phyloP scores from a whole-genome alignment of 2,113 vertebrate genomes.

The Mustelus asterias region DNA sequence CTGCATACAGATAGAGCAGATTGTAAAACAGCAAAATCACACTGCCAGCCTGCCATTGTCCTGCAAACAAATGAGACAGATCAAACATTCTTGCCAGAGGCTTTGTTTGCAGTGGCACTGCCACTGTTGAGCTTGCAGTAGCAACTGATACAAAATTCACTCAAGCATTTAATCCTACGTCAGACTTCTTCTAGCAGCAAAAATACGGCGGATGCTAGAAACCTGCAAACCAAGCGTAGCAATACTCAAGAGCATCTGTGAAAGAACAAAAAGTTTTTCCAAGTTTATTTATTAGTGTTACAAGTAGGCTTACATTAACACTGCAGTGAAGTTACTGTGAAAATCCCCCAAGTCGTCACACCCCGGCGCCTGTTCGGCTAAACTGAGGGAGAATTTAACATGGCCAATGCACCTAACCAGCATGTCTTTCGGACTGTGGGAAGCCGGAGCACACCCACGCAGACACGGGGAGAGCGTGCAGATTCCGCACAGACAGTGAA shows the following conservation, averaged over 20 bases:
- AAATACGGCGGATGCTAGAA: background rate
- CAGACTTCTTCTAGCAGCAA: background rate
- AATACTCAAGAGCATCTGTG: background rate
- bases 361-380: too few relatives aligned
- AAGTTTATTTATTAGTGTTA: too few relatives aligned
- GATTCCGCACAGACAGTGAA: too few relatives aligned
- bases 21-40: background rate
- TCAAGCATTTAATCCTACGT: background rate
- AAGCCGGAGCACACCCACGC: too few relatives aligned
- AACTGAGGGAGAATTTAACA: too few relatives aligned
- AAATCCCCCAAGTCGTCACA: too few relatives aligned
- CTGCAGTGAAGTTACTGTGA: too few relatives aligned
- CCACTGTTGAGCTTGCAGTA: background rate
- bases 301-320: too few relatives aligned
- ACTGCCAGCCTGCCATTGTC: background rate
- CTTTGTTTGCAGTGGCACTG: background rate
- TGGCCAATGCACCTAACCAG: too few relatives aligned
- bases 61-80: constrained; percentile 10
- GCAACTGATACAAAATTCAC: background rate
- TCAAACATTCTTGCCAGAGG: background rate
- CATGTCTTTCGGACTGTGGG: too few relatives aligned
- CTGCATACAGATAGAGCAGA: background rate
- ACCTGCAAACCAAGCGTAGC: background rate
- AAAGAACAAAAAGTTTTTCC: background rate
- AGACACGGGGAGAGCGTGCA: too few relatives aligned